A percentile compares a stretch with the other conserved stretches of the same genome.
These are phyloP conservation scores for Sminthurides aquaticus DNA, from an alignment of 2,888 invertebrate species.

Conservation along the genomic window DNA sequence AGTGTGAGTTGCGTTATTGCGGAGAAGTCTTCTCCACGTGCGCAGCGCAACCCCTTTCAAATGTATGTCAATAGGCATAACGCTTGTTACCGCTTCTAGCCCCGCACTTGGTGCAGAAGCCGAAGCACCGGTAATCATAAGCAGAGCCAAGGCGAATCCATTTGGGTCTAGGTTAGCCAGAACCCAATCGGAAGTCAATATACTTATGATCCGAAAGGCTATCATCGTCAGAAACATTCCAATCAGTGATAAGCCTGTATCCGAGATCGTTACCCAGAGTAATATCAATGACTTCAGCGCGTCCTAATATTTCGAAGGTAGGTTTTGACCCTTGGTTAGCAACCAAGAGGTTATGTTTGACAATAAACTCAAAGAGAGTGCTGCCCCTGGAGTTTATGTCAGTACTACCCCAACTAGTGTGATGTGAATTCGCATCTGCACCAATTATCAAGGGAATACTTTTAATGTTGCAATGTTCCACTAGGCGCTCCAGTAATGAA, in stretches of 20 bases:
- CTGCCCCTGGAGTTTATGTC: background rate
- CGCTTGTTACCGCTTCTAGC: background rate
- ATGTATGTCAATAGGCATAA: background rate
- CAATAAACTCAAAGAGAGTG: background rate
- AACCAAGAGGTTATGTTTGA: background rate
- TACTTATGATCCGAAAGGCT: background rate
- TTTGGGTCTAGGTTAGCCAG: background rate
- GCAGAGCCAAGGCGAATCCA: slow-evolving; percentile 6
- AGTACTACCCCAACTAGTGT: background rate
- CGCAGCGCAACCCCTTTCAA: background rate
- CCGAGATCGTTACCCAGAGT: background rate
- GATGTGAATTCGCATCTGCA: too few relatives aligned
- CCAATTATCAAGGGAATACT: background rate
- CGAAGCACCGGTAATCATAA: background rate
- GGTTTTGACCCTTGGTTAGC: background rate
- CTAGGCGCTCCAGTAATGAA: background rate
- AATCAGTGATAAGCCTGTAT: background rate
- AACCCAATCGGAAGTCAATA: background rate
- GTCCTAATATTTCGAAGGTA: background rate
- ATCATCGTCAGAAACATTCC: background rate
- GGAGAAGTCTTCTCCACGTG: background rate
- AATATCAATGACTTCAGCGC: background rate
- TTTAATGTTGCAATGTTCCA: background rate
- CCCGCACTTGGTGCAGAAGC: background rate
- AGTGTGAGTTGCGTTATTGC: background rate